These are phyloP conservation scores for Parnassius mnemosyne DNA, from an alignment of 2,888 invertebrate species.

Conservation along the genomic window DNA sequence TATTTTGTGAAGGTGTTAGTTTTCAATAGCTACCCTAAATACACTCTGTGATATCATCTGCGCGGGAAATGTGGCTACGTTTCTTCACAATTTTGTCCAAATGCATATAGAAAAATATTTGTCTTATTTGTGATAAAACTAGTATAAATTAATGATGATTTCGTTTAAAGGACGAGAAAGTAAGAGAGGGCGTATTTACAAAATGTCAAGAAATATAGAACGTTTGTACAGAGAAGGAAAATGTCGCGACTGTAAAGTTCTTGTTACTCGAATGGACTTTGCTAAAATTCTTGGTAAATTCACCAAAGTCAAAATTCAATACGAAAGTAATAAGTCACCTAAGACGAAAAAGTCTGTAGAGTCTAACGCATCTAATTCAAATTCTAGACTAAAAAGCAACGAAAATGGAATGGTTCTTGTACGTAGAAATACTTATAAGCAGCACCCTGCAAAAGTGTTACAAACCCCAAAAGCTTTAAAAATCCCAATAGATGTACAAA, in stretches of 20 bases:
- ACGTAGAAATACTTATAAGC: slow-evolving; percentile 56
- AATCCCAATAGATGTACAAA: neutral
- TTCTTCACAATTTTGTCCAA: slow-evolving; percentile 44
- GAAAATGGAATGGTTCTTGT: slow-evolving; percentile 74
- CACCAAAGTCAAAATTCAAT: slow-evolving; percentile 75
- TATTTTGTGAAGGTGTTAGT: slow-evolving; percentile 1
- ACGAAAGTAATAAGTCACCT: slow-evolving; percentile 59
- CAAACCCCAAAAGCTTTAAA: neutral
- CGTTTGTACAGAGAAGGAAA: slow-evolving; percentile 66
- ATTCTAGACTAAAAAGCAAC: slow-evolving; percentile 61
- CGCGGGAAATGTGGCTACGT: slow-evolving; percentile 77
- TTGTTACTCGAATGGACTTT: slow-evolving; percentile 74
- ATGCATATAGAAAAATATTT: slow-evolving; percentile 33
- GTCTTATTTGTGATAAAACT: slow-evolving; percentile 22
- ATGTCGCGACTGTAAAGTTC: slow-evolving; percentile 70
- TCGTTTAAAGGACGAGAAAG: slow-evolving; percentile 59
- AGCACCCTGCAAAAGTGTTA: slow-evolving; percentile 53
- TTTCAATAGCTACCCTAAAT: slow-evolving; percentile 27
- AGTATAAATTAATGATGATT: slow-evolving; percentile 49
- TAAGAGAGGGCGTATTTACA: slow-evolving; percentile 50
- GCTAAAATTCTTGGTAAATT: slow-evolving; percentile 75
- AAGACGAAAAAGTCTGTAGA: slow-evolving; percentile 49
- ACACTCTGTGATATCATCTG: slow-evolving; percentile 48
- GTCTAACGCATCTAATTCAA: slow-evolving; percentile 42
- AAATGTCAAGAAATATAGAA: slow-evolving; percentile 62